Evolutionary conservation across 2,797 vertebrate genomes (phyloP), one percentile per base, ranked within the genome.

Genomic region (Acomys russatus): DNA sequence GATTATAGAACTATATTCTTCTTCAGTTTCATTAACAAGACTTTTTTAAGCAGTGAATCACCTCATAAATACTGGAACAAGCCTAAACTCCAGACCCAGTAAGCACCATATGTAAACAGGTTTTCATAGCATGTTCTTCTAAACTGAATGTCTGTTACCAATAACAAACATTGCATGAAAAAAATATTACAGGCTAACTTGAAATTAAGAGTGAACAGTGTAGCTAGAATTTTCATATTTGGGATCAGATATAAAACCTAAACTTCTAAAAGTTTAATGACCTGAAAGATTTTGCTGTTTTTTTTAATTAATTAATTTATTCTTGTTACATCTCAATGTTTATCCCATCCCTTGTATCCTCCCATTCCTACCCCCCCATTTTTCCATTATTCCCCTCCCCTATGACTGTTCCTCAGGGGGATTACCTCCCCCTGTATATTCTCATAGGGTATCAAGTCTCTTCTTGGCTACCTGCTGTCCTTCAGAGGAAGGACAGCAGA

Each of bases 121-220:
- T 25, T 96, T 83, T 71, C 30, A 54, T 76, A 0, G 17, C 68
- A 94, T 78, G 92, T 54, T 83, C 71, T 89, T 17, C 74, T 92
- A 77, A 91, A 94, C 71, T 66, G 49, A 88, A 82, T 61, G 68
- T 17, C 30, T 66, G 28, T 22, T 90, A 35, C 33, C 23, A n/a
- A 82, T 88, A 90, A 49, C 88, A 59, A 93, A 93, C 6, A 68
- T 28, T 93, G 97, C 95, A 95, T 97, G 97, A 79, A 78, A 93
- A 78, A 68, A 84, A 49, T 59, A 71, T 73, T 90, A 59, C 6
- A 84, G 64, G 59, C 66, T 78, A 76, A 82, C 79, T 88, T 92
- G 85, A 94, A 91, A 93, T 94, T 79, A 90, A 22, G 25, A 94
- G 33, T 51, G 3, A 49, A 93, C 80, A 54, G 35, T 71, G 7